Evolutionary conservation across 92 coral and sea anemone genomes (phyloP).

Genomic region (Actinernus sp.): DNA sequence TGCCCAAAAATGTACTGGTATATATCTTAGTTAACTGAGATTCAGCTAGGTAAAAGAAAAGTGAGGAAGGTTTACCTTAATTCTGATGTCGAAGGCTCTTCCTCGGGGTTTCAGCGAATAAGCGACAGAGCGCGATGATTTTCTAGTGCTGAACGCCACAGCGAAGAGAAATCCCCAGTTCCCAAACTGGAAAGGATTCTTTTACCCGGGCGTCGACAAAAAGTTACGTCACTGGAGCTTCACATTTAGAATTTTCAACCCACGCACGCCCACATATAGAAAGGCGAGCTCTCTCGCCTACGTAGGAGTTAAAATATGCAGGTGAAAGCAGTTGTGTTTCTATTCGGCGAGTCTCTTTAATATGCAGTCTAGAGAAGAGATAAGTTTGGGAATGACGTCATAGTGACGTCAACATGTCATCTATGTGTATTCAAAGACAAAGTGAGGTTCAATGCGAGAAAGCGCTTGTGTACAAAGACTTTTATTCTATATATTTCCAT

Average conservation of each 20-base stretch:
- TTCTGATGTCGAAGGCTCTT: no score
- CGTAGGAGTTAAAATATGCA: background rate
- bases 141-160: no score
- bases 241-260: conserved; percentile 42
- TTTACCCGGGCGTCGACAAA: conserved; percentile 27
- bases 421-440: conserved; percentile 36
- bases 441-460: no score
- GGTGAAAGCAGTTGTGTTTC: background rate
- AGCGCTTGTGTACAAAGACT: no score
- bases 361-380: conserved; percentile 30
- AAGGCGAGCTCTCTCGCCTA: background rate
- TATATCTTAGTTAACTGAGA: no score
- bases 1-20: no score
- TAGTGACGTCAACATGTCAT: conserved; percentile 43
- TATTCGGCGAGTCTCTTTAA: conserved; percentile 6
- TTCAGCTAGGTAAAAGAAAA: no score
- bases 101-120: no score
- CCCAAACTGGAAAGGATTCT: conserved; percentile 8
- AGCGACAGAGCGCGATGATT: no score
- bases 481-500: no score
- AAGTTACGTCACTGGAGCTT: conserved; percentile 41
- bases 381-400: conserved; percentile 46
- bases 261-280: conserved; percentile 24
- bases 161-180: background rate
- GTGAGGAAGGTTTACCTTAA: no score